Conservation (phyloP, 2,113 vertebrate genomes). For the Malurus cyaneus region DNA sequence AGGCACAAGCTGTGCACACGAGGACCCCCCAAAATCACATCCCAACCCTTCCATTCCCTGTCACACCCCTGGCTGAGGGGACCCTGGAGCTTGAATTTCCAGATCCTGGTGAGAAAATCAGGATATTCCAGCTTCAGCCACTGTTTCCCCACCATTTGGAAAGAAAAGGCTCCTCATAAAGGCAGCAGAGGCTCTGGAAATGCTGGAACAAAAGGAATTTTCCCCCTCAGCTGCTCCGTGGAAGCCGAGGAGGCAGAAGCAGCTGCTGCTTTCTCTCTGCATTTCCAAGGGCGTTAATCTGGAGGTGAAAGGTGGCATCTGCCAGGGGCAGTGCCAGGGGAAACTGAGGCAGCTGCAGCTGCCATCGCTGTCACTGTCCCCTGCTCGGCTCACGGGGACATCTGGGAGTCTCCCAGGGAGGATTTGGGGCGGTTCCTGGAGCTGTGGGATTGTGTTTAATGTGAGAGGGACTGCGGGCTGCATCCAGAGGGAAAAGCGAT, state of each 20-base stretch:
- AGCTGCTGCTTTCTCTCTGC: constrained; percentile 32
- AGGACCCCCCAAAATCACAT: not conserved
- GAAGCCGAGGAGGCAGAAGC: constrained; percentile 31
- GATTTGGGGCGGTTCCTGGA: accelerated
- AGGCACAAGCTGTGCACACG: accelerated
- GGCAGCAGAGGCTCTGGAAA: not conserved
- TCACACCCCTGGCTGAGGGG: not conserved
- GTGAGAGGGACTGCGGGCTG: not conserved
- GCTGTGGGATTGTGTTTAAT: accelerated
- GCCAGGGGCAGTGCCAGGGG: not conserved
- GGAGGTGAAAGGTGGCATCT: constrained; percentile 31
- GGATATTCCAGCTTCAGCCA: not conserved
- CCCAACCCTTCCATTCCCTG: not conserved
- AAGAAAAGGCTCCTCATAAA: not conserved
- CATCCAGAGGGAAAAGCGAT: not conserved
- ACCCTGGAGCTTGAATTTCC: accelerated
- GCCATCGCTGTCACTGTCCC: not conserved
- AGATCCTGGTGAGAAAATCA: not conserved
- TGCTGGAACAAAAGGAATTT: constrained; percentile 26
- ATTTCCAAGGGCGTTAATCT: constrained; percentile 37
- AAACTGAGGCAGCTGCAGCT: no score
- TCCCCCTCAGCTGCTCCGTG: not conserved
- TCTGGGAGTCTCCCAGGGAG: not conserved
- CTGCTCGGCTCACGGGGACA: accelerated
- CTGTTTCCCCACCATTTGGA: not conserved